Base-by-base conservation (phyloP, 2,888 invertebrate species). In the Patella pellucida region DNA sequence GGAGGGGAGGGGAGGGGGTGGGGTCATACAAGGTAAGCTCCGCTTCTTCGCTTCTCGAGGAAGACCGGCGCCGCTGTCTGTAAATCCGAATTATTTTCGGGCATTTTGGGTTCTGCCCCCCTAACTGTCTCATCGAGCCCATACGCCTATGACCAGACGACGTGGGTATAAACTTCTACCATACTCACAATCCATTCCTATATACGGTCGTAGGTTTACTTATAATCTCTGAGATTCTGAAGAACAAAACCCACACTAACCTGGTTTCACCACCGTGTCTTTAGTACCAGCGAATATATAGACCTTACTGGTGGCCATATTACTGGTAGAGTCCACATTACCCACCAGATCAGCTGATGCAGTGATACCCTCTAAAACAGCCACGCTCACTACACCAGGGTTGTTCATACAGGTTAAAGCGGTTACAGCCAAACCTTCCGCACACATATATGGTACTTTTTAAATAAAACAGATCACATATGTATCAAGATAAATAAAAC, bases 241-340 rank as follows among this genome's bases (percentile, higher is more conserved):
- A 41, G 41, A 41, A 41, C 68, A 16, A 52, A 50, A 68, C 16
- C 41, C 67, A 68, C 14, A 31, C 73, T 31, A 74, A 90, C 90
- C 88, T 82, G 88, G 89, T 68, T 85, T 81, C 0, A 91, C 89
- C 2, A 86, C 85, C 0, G 86, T 77, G 77, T 91, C 91, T 14
- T 78, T 73, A 9, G 76, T 82, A 11, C 91, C 90, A 74, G 87
- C 84, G 76, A 89, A 90, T 71, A 90, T 85, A 80, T 84, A 90
- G 4, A 90, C 87, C 69, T 80, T 85, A 78, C 88, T 87, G 51
- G 84, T 79, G 7, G 67, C 72, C 76, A 90, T 79, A 74, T 88
- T 83, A 16, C 81, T 78, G 1, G 87, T 83, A n/a, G 84, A 76
- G 76, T 90, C 91, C 68, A 89, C 87, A 73, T 85, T 83, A 14